Base-by-base conservation (phyloP, 2,888 invertebrate genomes). In the Tetranychus piercei region DNA sequence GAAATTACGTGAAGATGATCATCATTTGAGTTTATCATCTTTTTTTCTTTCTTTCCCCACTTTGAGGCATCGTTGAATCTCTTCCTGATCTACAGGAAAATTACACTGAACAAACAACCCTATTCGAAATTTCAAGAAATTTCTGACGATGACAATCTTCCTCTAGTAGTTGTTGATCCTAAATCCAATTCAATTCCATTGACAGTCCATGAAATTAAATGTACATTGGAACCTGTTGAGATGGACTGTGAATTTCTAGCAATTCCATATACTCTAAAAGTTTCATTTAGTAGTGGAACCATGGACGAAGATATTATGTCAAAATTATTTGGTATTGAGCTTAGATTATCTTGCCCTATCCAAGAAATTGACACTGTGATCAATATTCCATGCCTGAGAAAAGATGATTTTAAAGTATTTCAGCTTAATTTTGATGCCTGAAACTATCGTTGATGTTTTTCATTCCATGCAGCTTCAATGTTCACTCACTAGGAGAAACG, bases 31-130 rank as follows among this genome's bases (percentile, higher is more conserved):
- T n/a, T 65, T 6, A n/a, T 44, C 34, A 6, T 20, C 76, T 8
- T 67, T 76, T 9, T 71, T 75, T 8, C 11, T 77, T 80, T 18
- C 77, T 78, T n/a, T 76, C 75, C 55, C 77, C 78, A 6, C 76
- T 44, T 1, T 70, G 44, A 5, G 88, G 87, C 67, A 94, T 82
- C 0, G 93, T 92, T 71, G 90, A 90, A 83, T 95, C 95, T 0
- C 87, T 89, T 4, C 88, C 89, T 9, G 86, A 85, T 71, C 89
- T 87, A 83, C 93, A 94, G 66, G 89, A 87, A 79, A 88, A n/a
- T n/a, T n/a, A n/a, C n/a, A n/a, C n/a, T n/a, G n/a, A n/a, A n/a
- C n/a, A n/a, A n/a, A n/a, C n/a, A n/a, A n/a, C n/a, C n/a, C n/a
- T n/a, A n/a, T n/a, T n/a, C n/a, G n/a, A n/a, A n/a, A n/a, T n/a